Conservation (phyloP, 1,140 invertebrate species). For the Calosoma granatense region DNA sequence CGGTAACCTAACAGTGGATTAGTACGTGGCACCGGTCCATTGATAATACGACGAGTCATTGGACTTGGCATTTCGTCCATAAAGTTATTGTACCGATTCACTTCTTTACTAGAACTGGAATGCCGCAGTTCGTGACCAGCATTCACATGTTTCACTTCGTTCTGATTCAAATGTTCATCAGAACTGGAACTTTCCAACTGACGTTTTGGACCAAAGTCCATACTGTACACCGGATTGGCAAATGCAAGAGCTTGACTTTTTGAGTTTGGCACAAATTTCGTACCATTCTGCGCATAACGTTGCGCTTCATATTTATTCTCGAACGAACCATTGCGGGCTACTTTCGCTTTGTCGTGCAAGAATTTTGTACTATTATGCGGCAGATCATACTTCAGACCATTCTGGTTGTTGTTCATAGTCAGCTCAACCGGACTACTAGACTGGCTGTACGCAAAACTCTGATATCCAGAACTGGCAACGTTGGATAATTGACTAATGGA, state of each 20-base stretch:
- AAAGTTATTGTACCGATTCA: not conserved
- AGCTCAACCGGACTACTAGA: constrained; percentile 81
- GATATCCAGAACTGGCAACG: constrained; percentile 79
- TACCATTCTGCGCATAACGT: constrained; percentile 29
- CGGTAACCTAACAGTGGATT: constrained; percentile 41
- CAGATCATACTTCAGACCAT: constrained; percentile 7
- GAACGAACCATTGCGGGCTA: not conserved
- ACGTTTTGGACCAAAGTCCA: constrained; percentile 39
- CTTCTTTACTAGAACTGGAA: constrained; percentile 38
- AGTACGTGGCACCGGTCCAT: constrained; percentile 39
- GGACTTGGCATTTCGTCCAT: constrained; percentile 36
- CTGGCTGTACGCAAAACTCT: constrained; percentile 83
- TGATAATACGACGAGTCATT: constrained; percentile 35
- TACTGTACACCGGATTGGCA: constrained; percentile 76
- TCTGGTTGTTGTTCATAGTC: constrained; percentile 32
- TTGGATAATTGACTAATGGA: constrained; percentile 74
- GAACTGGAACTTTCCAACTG: constrained; percentile 41
- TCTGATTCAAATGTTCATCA: constrained; percentile 23
- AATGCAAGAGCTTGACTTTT: constrained; percentile 60
- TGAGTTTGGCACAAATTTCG: constrained; percentile 31
- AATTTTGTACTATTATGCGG: constrained; percentile 6
- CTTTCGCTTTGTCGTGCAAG: constrained; percentile 1
- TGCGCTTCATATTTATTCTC: constrained; percentile 1
- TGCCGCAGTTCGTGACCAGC: constrained; percentile 38
- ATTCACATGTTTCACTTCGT: constrained; percentile 19